A percentile compares a stretch with the other conserved stretches of the same genome.
These are phyloP conservation scores for Sesamia inferens DNA, from an alignment of 2,888 invertebrate species.

Conservation along the genomic window DNA sequence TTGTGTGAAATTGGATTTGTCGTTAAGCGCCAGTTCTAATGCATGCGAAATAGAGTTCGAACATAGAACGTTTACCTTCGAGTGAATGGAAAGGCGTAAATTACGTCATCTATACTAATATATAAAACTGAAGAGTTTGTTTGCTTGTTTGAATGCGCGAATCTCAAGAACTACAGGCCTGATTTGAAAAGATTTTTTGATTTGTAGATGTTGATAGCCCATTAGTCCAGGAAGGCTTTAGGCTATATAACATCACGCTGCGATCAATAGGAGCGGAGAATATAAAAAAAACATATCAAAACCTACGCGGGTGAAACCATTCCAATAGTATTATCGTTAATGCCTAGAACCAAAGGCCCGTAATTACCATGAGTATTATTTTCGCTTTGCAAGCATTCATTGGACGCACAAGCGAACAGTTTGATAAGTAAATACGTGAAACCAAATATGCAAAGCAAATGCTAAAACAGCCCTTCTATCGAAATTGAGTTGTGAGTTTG, in stretches of 20 bases:
- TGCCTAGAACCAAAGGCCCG: background rate
- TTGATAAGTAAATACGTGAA: background rate
- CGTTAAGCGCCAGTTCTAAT: background rate
- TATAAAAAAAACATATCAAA: too few relatives aligned
- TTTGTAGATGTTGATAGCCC: too few relatives aligned
- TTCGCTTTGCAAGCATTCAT: background rate
- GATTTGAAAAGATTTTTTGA: too few relatives aligned
- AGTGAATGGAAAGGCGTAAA: background rate
- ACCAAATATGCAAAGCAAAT: background rate
- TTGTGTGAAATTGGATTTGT: conserved; percentile 12
- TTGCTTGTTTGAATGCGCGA: too few relatives aligned
- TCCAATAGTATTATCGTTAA: background rate
- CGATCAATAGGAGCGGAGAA: too few relatives aligned
- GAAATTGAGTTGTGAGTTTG: background rate
- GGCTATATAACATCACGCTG: too few relatives aligned
- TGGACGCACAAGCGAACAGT: background rate
- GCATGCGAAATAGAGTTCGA: background rate
- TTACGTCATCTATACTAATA: too few relatives aligned
- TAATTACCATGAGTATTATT: background rate
- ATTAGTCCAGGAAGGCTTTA: too few relatives aligned
- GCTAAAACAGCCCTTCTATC: background rate
- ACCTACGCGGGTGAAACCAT: background rate
- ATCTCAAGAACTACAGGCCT: too few relatives aligned
- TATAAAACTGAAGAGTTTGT: too few relatives aligned
- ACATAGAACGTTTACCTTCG: too few relatives aligned